A percentile compares a stretch with the other conserved stretches of the same genome.
These are phyloP conservation scores for Pristionchus japonicus DNA, from an alignment of 2,888 invertebrate genomes.

Conservation along the genomic window DNA sequence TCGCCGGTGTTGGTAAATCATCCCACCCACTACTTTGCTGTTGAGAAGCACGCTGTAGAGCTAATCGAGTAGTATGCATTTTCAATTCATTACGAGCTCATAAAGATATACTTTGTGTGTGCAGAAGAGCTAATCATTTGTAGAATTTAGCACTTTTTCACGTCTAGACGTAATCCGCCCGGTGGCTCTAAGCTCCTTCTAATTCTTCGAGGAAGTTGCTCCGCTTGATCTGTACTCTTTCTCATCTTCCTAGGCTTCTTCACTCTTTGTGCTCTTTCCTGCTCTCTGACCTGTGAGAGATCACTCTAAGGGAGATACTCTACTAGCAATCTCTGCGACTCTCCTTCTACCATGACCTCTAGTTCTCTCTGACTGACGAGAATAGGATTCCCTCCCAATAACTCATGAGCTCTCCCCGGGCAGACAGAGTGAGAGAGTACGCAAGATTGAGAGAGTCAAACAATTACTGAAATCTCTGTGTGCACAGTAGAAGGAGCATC, in stretches of 20 bases:
- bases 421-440: not conserved
- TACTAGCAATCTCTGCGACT: too few species aligned
- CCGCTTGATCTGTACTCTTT: slow-evolving; percentile 13
- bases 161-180: not conserved
- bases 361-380: too few species aligned
- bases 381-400: too few species aligned
- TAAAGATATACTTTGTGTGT: too few species aligned
- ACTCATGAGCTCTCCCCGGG: not conserved
- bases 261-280: not conserved
- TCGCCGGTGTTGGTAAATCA: not conserved
- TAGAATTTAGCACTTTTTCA: not conserved
- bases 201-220: not conserved
- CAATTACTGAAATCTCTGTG: not conserved
- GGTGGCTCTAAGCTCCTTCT: not conserved
- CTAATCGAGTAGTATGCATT: not conserved
- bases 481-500: not conserved
- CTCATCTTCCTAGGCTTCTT: too few species aligned
- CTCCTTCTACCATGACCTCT: too few species aligned
- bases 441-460: not conserved
- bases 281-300: not conserved
- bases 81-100: too few species aligned
- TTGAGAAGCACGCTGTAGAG: not conserved
- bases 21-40: not conserved
- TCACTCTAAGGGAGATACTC: too few species aligned
- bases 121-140: not conserved